Conservation (phyloP, 1,140 invertebrate species). For the Drosophila saltans region DNA sequence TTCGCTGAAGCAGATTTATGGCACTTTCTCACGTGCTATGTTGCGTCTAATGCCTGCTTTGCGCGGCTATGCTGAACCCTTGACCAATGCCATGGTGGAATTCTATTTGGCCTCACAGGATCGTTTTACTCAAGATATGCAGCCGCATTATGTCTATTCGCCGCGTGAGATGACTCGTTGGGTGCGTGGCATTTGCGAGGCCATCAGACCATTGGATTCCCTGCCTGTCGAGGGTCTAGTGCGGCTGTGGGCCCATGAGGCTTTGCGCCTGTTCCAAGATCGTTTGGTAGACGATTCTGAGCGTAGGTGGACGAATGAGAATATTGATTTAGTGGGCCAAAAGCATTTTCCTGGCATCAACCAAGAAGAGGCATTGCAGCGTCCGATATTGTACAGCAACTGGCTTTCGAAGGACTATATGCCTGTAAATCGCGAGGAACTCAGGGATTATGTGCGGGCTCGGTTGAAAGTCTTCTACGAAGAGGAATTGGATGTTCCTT, state of each 20-base stretch:
- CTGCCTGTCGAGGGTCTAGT: constrained; percentile 97
- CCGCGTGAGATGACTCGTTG: constrained; percentile 99
- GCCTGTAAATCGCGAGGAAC: constrained; percentile 96
- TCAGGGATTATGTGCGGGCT: constrained; percentile 98
- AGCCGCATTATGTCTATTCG: constrained; percentile 99
- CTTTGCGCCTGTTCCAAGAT: constrained; percentile 98
- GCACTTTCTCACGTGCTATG: constrained; percentile 99
- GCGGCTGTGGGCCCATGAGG: constrained; percentile 99
- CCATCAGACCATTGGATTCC: constrained; percentile 96
- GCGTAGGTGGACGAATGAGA: constrained; percentile 98
- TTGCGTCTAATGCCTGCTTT: constrained; percentile 94
- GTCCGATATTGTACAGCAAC: constrained; percentile 97
- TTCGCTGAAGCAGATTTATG: constrained; percentile 99
- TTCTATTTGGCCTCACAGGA: constrained; percentile 99
- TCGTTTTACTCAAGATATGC: constrained; percentile 99
- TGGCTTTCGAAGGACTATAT: constrained; percentile 99
- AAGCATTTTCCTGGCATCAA: constrained; percentile 98
- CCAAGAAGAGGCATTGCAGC: constrained; percentile 91
- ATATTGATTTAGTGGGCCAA: constrained; percentile 96
- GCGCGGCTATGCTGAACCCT: constrained; percentile 95
- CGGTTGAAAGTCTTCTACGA: constrained; percentile 99
- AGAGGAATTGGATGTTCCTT: constrained; percentile 98
- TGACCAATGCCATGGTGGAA: constrained; percentile 99
- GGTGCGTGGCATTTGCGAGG: constrained; percentile 99
- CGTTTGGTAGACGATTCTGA: constrained; percentile 97